Percentiles rank a stretch among this genome's conserved stretches.
Conservation (phyloP, 2,888 invertebrate species). For the Pterobdella sp. region DNA sequence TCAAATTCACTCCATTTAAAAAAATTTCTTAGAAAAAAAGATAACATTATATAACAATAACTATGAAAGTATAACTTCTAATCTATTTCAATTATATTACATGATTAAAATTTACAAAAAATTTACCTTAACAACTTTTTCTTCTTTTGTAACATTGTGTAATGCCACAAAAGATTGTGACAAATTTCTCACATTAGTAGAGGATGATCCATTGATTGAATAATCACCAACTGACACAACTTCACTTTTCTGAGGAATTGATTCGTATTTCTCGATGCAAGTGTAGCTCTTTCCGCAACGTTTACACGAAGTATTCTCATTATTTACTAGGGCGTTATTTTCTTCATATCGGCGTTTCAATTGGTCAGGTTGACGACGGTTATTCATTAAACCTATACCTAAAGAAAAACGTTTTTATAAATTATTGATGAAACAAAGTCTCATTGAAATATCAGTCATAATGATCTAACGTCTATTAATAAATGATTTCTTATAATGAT, state of each 20-base stretch:
- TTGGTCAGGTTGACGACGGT: conserved; percentile 13
- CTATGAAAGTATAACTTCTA: no score
- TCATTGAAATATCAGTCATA: background rate
- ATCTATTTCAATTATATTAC: background rate
- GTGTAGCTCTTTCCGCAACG: background rate
- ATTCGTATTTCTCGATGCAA: background rate
- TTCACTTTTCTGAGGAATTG: background rate
- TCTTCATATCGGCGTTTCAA: conserved; percentile 8
- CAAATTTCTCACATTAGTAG: background rate
- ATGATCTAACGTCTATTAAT: no score
- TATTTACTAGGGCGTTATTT: conserved; percentile 1
- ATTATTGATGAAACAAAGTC: background rate
- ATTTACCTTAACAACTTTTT: conserved; percentile 23
- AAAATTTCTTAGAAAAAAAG: no score
- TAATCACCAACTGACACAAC: conserved; percentile 19
- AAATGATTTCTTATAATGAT: background rate
- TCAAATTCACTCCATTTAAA: no score
- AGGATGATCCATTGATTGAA: background rate
- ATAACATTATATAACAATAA: no score
- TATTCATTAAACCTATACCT: background rate
- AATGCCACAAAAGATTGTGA: conserved; percentile 11
- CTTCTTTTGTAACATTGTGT: conserved; percentile 16
- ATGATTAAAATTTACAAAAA: background rate
- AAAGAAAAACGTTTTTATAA: background rate
- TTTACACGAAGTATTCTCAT: background rate